A percentile compares a stretch with the other conserved stretches of the same genome.
phyloP scores from a whole-genome alignment of 1,140 invertebrate genomes.

The Microplitis mediator region DNA sequence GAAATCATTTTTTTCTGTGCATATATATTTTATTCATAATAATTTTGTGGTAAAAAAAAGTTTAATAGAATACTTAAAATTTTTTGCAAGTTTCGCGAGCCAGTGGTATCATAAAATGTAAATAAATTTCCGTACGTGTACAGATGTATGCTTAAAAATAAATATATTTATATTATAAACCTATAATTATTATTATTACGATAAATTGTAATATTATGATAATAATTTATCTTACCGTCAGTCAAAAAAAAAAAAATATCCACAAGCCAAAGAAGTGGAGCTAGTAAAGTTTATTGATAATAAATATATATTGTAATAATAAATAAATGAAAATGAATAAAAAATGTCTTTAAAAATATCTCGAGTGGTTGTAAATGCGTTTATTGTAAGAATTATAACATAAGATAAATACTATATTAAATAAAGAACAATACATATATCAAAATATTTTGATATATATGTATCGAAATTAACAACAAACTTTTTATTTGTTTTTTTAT shows the following conservation, averaged over 20 bases:
- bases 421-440: neutral
- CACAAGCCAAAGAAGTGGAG: slow-evolving; percentile 29
- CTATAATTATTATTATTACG: neutral
- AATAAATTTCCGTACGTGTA: slow-evolving; percentile 17
- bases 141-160: slow-evolving; percentile 3
- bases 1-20: neutral
- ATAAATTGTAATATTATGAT: neutral
- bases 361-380: slow-evolving; percentile 27
- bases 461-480: too few relatives aligned
- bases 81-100: slow-evolving; percentile 17
- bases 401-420: slow-evolving; percentile 4
- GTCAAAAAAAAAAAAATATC: slow-evolving; percentile 15
- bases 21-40: neutral
- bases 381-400: neutral
- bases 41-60: slow-evolving; percentile 4
- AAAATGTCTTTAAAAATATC: neutral
- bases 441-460: too few relatives aligned
- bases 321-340: neutral
- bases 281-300: slow-evolving; percentile 25
- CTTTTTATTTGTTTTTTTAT: too few relatives aligned
- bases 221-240: slow-evolving; percentile 3
- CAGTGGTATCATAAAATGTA: slow-evolving; percentile 4
- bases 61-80: slow-evolving; percentile 15
- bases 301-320: slow-evolving; percentile 10
- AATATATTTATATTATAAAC: slow-evolving; percentile 19